Base-by-base conservation (phyloP, 2,113 vertebrate genomes). In the Hoplias malabaricus region DNA sequence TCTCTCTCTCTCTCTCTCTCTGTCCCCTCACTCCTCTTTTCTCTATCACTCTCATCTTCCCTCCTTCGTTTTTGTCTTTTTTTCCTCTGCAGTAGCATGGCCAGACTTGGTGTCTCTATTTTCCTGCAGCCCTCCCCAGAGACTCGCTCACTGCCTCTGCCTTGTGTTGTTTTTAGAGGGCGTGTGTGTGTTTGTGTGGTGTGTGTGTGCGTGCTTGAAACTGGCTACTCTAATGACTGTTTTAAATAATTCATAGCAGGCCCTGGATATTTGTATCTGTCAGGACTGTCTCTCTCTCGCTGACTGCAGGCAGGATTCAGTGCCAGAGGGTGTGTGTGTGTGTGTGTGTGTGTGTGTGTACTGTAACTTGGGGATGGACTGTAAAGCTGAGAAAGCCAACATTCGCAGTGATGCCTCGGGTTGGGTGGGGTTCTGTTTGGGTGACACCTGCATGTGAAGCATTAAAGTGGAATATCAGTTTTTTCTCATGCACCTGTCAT, bases 231-330 rank as follows among this genome's bases (percentile, higher is more conserved):
- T 67, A 42, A 56, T 21, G 6, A 57, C 74, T 43, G 33, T 38
- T 77, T 50, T 77, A 77, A 77, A 77, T 69, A 57, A 77, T 77
- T 77, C n/a, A 59, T 59, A 40, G 21, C 36, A 77, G 65, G 38
- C 13, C 29, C 43, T 34, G 21, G n/a, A 13, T 77, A 57, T 76
- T 54, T 56, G 62, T 67, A 68, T 67, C 48, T 76, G 63, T 68
- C 63, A 68, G 53, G n/a, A 48, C 13, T 57, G 29, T 16, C 16
- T 33, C 27, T 43, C 14, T 23, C 19, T 42, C 2, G 23, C 21
- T 42, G 63, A 68, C n/a, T 54, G 34, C 40, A 46, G 23, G 4
- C 36, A 25, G 19, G 3, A 25, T 13, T 34, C 19, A 14, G 27
- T 46, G 27, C n/a, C 29, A 27, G 59, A 31, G 14, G 27, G 57